Evolutionary conservation across 2,797 vertebrate species (phyloP), one percentile per base, ranked within the genome.

Genomic region (Merluccius polli): DNA sequence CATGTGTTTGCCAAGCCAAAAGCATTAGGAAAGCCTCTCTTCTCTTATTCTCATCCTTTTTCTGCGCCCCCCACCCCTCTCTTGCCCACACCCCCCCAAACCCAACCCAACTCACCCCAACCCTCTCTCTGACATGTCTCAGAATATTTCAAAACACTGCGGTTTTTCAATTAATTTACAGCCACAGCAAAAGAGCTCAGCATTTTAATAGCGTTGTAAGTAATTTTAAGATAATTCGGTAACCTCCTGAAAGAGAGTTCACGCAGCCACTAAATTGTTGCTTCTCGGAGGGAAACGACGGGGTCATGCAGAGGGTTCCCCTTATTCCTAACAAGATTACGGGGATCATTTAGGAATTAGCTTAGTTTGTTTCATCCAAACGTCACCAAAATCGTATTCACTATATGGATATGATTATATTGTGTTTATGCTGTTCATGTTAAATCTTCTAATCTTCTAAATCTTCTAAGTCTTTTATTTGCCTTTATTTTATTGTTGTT

Each of bases 131-230:
- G 75, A 85, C 81, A 83, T 86, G 80, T 88, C 81, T 87, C 83
- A 82, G 93, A 93, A 95, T 95, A 94, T 95, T 95, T 95, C 90
- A 95, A 94, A 96, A 95, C 88, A 76, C 93, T 95, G 95, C 94
- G 93, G 94, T 96, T 98, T 97, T 48, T 92, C 95, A 97, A 97
- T 97, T 96, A 96, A 96, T 97, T 96, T 96, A 95, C 93, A 94
- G 94, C 95, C 95, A 95, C 95, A 96, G 96, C 95, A 96, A 94
- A 96, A 95, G 92, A 94, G 93, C 92, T 93, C 92, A 93, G 94
- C 93, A 91, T 94, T 96, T 96, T 95, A 96, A 96, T 95, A 88
- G 93, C 91, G 94, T 95, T 97, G 95, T 95, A 95, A 96, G 95
- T 95, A 94, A 96, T 96, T 97, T 95, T 96, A 95, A 95, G 94